These are phyloP conservation scores for Eupristina koningsbergeri DNA, from an alignment of 1,140 invertebrate genomes.

Conservation along the genomic window DNA sequence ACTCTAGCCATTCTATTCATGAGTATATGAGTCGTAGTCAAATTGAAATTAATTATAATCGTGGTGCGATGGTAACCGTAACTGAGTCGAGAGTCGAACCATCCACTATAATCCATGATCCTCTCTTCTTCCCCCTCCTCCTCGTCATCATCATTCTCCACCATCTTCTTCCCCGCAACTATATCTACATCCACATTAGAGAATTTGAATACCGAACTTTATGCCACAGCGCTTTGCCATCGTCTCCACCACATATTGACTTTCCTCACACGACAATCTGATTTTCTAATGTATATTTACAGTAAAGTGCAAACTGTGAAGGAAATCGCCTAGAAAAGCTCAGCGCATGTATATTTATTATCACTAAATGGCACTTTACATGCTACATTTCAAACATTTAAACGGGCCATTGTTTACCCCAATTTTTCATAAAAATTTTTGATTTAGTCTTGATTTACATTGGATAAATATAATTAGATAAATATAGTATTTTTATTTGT, in stretches of 20 bases:
- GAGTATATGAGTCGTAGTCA: slow-evolving; percentile 18
- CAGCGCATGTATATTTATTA: neutral
- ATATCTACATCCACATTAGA: no score
- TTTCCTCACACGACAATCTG: neutral
- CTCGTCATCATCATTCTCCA: no score
- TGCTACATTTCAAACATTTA: neutral
- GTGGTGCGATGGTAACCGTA: slow-evolving; percentile 15
- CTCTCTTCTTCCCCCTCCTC: no score
- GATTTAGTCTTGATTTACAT: no score
- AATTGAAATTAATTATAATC: slow-evolving; percentile 50
- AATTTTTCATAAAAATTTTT: neutral
- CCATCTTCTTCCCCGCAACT: no score
- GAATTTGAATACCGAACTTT: slow-evolving; percentile 48
- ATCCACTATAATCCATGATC: neutral
- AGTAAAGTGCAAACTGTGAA: slow-evolving; percentile 13
- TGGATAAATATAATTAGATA: no score
- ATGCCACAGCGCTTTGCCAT: neutral
- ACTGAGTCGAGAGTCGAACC: no score
- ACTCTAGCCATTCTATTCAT: slow-evolving; percentile 18
- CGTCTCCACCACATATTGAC: slow-evolving; percentile 1
- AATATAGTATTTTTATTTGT: no score
- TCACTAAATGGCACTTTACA: neutral
- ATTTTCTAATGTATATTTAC: slow-evolving; percentile 40
- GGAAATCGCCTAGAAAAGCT: slow-evolving; percentile 8
- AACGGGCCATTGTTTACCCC: neutral